phyloP scores from a whole-genome alignment of 35 echinoderm and acorn worm species.

The Lytechinus pictus region DNA sequence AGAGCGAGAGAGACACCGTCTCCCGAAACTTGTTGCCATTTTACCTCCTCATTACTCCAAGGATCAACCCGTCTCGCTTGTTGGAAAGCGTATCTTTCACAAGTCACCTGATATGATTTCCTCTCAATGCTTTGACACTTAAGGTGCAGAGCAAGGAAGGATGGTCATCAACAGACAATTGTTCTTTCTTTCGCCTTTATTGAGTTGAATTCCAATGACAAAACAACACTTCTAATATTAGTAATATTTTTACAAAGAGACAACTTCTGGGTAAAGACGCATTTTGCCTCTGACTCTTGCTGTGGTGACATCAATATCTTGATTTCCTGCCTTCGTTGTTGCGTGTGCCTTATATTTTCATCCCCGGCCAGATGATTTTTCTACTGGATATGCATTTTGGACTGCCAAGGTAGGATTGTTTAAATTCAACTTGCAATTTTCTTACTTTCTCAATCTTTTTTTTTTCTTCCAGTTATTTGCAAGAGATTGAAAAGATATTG shows the following conservation, averaged over 20 bases:
- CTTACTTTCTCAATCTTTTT: background rate
- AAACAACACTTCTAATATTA: background rate
- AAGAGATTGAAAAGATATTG: no score
- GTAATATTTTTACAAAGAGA: background rate
- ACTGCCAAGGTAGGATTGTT: background rate
- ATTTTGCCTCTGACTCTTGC: background rate
- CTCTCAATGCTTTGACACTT: background rate
- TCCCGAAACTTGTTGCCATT: background rate
- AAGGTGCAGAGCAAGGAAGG: background rate
- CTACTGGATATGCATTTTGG: slow-evolving; percentile 1
- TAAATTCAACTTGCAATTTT: background rate
- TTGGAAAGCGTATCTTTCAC: background rate
- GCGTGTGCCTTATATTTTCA: background rate
- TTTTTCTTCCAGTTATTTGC: no score
- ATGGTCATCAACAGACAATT: background rate
- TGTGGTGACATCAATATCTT: background rate
- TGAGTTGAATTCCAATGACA: background rate
- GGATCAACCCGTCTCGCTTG: background rate
- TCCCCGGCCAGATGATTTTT: background rate
- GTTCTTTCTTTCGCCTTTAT: background rate
- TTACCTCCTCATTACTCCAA: background rate
- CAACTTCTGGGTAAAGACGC: background rate
- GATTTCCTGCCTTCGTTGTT: background rate
- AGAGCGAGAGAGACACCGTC: background rate
- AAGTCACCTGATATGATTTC: background rate